Base-by-base conservation (phyloP, 2,113 vertebrate genomes). In the Irena cyanogastra region DNA sequence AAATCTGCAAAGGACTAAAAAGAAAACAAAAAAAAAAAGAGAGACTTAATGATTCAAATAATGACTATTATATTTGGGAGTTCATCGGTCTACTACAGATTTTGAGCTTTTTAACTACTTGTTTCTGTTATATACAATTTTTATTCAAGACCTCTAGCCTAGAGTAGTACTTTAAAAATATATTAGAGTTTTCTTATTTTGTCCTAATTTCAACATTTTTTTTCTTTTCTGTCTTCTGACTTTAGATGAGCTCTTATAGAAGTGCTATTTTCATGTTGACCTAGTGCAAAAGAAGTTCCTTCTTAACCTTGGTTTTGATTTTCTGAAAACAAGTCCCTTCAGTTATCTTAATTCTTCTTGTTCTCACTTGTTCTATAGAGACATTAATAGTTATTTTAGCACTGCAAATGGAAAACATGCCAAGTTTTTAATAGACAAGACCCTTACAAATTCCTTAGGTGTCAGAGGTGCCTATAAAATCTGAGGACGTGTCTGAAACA, bases 371-470 rank as follows among this genome's bases (percentile, higher is more conserved):
- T 69, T 50, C 44, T 64, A 1, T 7, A 60, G 60, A 63, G 61
- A 64, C 18, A 65, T 42, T 63, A 60, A 44, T 47, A 47, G n/a
- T 65, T 90, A 47, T 57, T 75, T 89, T 60, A 88, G 41, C 30
- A 42, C 49, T 39, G 68, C 35, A 74, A 69, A 68, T 47, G 83
- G 85, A 81, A 80, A 77, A 75, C 2, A 1, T 24, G 47, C 78
- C 41, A 61, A 65, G 79, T 79, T 87, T 92, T 85, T 81, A 83
- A 68, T 37, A 66, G 75, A 71, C 71, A 52, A 81, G 49, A 42
- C 35, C 21, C 27, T 60, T 83, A 50, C 13, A 89, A 87, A 82
- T 93, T 52, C 78, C 6, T 3, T 19, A 59, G 65, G 37, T 90
- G 76, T 74, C 53, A 87, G 70, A 59, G 59, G 59, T 82, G 64